Conservation (phyloP, 2,113 vertebrate genomes). For the Mixornis gularis region DNA sequence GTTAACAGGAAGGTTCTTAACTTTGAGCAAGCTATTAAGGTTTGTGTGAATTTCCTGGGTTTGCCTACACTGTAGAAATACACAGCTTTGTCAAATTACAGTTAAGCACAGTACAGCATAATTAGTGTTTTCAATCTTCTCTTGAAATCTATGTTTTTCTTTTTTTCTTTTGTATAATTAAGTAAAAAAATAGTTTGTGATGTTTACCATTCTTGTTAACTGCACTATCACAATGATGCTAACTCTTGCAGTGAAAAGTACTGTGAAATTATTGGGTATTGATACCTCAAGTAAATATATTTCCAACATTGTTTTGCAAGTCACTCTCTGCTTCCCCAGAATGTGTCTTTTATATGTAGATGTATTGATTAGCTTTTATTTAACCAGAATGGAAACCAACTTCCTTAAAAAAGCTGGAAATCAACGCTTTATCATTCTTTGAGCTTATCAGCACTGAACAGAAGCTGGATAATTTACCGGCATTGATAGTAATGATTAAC, state of each 20-base stretch:
- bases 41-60: constrained; percentile 27
- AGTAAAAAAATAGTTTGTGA: neutral
- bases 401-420: neutral
- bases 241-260: neutral
- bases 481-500: neutral
- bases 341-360: neutral
- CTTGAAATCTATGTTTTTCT: neutral
- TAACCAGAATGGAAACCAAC: neutral
- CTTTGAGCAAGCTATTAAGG: constrained; percentile 98
- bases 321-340: neutral
- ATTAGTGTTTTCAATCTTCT: neutral
- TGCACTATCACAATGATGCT: neutral
- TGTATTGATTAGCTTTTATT: neutral
- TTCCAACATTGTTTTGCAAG: neutral
- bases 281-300: neutral
- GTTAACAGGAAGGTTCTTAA: constrained; percentile 97
- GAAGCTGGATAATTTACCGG: neutral
- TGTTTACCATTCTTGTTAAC: neutral
- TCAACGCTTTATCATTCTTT: neutral
- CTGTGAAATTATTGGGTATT: neutral
- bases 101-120: neutral
- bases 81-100: neutral
- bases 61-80: neutral
- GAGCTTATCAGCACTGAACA: neutral
- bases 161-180: neutral